A percentile compares a stretch with the other conserved stretches of the same genome.
Conservation (phyloP, 2,113 vertebrate genomes). For the Hoplias malabaricus region DNA sequence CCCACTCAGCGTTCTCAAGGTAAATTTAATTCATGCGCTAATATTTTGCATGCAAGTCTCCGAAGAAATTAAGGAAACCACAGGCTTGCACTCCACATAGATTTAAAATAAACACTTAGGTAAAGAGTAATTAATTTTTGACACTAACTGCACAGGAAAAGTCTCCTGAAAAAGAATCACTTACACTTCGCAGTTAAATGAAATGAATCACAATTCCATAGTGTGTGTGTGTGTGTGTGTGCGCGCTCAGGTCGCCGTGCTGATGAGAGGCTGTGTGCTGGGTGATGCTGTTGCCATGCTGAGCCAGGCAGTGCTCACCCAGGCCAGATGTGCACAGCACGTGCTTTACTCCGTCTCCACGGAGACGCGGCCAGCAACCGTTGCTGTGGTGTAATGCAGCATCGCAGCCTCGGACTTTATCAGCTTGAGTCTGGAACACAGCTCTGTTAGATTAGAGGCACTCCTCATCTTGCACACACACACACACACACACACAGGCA, state of each 20-base stretch:
- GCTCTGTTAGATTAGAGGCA: slow-evolving; percentile 23
- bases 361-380: slow-evolving; percentile 43
- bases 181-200: not conserved
- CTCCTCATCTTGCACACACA: not conserved
- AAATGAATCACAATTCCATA: not conserved
- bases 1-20: not conserved
- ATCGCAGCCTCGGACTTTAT: slow-evolving; percentile 28
- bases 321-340: slow-evolving; percentile 53
- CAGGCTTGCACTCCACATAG: not conserved
- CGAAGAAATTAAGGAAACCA: not conserved
- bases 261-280: slow-evolving; percentile 37
- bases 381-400: slow-evolving; percentile 47
- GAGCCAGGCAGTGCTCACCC: slow-evolving; percentile 46
- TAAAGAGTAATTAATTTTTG: not conserved
- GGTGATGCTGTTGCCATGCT: slow-evolving; percentile 57
- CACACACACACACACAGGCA: not conserved
- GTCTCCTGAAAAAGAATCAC: not conserved
- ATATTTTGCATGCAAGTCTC: not conserved
- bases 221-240: slow-evolving; percentile 9
- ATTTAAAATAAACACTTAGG: not conserved
- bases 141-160: not conserved
- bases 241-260: slow-evolving; percentile 13
- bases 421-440: slow-evolving; percentile 41
- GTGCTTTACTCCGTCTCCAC: slow-evolving; percentile 44
- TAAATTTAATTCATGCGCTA: not conserved